Base-by-base conservation (phyloP, 2,888 invertebrate species). In the Plagodis pulveraria region DNA sequence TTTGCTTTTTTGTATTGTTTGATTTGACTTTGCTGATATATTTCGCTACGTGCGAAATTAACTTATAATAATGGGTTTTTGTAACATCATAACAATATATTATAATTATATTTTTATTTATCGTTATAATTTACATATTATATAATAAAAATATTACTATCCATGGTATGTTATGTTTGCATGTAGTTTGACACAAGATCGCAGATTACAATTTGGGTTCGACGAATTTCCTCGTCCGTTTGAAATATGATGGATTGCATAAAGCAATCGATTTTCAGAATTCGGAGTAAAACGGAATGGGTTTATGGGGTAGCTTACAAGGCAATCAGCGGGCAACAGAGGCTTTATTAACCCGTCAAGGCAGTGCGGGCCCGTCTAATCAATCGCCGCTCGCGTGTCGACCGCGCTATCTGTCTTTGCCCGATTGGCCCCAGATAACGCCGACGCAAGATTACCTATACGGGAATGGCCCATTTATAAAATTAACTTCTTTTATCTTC, bases 371-470 rank as follows among this genome's bases (percentile, higher is more conserved):
- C 80, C 75, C 72, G 79, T 78, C 89, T 91, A 91, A 92, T 92
- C 92, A 92, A 91, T 92, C 92, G 91, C 74, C 77, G 89, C 81
- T 91, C 84, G 92, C 90, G 91, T 91, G 92, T 86, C 86, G 83
- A 87, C 88, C 89, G 73, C 84, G 81, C 91, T 91, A 91, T 92
- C 91, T 90, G 89, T 92, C 91, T 91, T 86, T 83, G 82, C 82
- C 82, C 86, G 89, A 91, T 91, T 88, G 87, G 83, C 77, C 84
- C 78, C 84, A 83, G 91, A 91, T 91, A 91, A 85, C 87, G 78
- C 80, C 80, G 78, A 89, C 86, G 86, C 84, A 88, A 89, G 87
- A 89, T 90, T 89, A 89, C 87, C 81, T 84, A 87, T 86, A 68
- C 79, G 83, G 81, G 84, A 89, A 90, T 89, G 78, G 87, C 76